Evolutionary conservation across 2,113 vertebrate genomes (phyloP).

Genomic region (Ptychochromis oligacanthus): DNA sequence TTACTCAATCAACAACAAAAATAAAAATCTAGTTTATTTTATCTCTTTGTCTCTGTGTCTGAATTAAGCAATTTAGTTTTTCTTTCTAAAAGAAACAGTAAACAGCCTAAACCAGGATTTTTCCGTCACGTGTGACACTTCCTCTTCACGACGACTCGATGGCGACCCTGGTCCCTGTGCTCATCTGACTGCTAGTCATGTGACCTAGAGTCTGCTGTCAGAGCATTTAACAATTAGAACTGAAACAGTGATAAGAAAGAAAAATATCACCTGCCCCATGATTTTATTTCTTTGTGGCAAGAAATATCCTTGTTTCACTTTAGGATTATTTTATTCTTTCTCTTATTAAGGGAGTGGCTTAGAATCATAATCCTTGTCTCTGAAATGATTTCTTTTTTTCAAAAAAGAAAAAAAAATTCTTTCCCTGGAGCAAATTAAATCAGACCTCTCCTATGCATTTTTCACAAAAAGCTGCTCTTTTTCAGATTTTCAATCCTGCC

Average conservation of each 20-base stretch:
- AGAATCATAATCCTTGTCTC: constrained; percentile 59
- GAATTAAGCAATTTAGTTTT: too few species aligned
- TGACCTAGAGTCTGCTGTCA: constrained; percentile 15
- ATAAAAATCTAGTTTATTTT: too few species aligned
- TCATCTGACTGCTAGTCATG: constrained; percentile 9
- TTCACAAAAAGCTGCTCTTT: constrained; percentile 12
- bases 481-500: constrained; percentile 24
- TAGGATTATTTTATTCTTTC: constrained; percentile 32
- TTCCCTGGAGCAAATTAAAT: constrained; percentile 5
- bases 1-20: too few species aligned
- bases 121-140: not conserved
- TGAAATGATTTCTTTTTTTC: constrained; percentile 39
- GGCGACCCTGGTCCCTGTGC: not conserved
- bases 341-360: constrained; percentile 35
- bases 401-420: not conserved
- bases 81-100: too few species aligned
- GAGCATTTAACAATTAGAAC: constrained; percentile 17
- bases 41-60: too few species aligned
- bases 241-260: not conserved
- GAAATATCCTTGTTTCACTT: not conserved
- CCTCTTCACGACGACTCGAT: not conserved
- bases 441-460: constrained; percentile 32
- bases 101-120: not conserved
- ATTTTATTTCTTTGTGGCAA: constrained; percentile 8
- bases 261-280: not conserved